A percentile compares a stretch with the other conserved stretches of the same genome.
These are phyloP conservation scores for Ceraclea dissimilis DNA, from an alignment of 2,888 invertebrate genomes.

Conservation along the genomic window DNA sequence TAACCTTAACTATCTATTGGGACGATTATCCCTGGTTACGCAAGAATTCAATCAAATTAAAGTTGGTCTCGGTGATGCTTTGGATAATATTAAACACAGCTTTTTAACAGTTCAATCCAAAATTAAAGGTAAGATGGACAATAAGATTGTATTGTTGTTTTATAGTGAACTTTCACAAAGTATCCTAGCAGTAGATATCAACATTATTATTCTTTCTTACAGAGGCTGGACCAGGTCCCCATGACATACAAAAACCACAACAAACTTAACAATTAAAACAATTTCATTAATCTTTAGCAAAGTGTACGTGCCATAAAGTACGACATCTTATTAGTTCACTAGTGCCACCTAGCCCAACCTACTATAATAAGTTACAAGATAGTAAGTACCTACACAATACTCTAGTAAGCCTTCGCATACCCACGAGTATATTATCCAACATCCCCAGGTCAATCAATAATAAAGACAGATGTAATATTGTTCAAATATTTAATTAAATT, in stretches of 20 bases:
- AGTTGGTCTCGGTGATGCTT: slow-evolving; percentile 61
- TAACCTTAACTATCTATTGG: slow-evolving; percentile 75
- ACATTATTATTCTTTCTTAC: slow-evolving; percentile 28
- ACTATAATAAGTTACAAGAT: too few species aligned
- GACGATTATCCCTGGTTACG: slow-evolving; percentile 69
- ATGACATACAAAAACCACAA: slow-evolving; percentile 36
- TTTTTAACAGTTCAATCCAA: slow-evolving; percentile 55
- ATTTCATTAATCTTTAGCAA: too few species aligned
- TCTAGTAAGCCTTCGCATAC: too few species aligned
- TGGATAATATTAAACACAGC: slow-evolving; percentile 62
- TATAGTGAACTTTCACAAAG: not conserved
- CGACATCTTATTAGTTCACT: too few species aligned
- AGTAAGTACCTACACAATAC: too few species aligned
- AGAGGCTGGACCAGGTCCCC: slow-evolving; percentile 54
- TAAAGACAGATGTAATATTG: slow-evolving; percentile 42
- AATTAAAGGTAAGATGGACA: slow-evolving; percentile 30
- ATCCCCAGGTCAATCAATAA: too few species aligned
- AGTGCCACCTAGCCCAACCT: too few species aligned
- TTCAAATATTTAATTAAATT: slow-evolving; percentile 52
- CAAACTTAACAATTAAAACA: slow-evolving; percentile 8
- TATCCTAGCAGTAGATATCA: too few species aligned
- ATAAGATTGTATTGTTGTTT: not conserved
- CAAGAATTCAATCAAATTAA: slow-evolving; percentile 81
- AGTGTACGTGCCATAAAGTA: too few species aligned
- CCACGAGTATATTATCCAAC: too few species aligned